Evolutionary conservation across 2,113 vertebrate species (phyloP).

Genomic region (Suncus etruscus): DNA sequence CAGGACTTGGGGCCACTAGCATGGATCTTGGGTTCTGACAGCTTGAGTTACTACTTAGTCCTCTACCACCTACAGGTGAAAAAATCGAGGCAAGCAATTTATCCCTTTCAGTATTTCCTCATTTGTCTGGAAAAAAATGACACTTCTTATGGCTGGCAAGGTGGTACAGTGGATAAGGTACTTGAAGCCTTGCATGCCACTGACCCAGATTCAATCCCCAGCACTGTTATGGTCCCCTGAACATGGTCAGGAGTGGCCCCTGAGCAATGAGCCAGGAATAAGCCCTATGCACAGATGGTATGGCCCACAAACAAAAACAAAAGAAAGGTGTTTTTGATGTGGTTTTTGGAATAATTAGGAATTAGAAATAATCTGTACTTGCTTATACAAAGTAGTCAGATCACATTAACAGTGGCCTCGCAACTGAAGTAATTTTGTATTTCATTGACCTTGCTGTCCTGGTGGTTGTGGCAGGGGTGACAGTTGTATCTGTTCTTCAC

Average conservation of each 20-base stretch:
- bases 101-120: not conserved
- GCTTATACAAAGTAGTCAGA: not conserved
- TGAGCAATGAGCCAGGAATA: too few species aligned
- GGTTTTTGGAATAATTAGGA: not conserved
- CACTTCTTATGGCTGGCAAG: not conserved
- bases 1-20: not conserved
- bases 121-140: not conserved
- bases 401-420: not conserved
- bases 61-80: not conserved
- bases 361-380: not conserved
- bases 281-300: too few species aligned
- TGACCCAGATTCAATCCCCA: too few species aligned
- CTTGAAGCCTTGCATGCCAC: too few species aligned
- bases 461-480: not conserved
- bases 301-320: too few species aligned
- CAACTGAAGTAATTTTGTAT: not conserved
- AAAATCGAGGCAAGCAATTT: not conserved
- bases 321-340: too few species aligned
- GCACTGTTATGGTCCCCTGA: too few species aligned
- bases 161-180: not conserved
- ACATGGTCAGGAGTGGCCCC: too few species aligned
- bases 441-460: not conserved
- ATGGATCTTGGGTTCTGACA: not conserved
- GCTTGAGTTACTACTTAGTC: not conserved
- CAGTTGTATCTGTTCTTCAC: not conserved